Percentiles rank a stretch among this genome's conserved stretches.
phyloP scores from a whole-genome alignment of 2,113 vertebrate species.

The Nestor notabilis region DNA sequence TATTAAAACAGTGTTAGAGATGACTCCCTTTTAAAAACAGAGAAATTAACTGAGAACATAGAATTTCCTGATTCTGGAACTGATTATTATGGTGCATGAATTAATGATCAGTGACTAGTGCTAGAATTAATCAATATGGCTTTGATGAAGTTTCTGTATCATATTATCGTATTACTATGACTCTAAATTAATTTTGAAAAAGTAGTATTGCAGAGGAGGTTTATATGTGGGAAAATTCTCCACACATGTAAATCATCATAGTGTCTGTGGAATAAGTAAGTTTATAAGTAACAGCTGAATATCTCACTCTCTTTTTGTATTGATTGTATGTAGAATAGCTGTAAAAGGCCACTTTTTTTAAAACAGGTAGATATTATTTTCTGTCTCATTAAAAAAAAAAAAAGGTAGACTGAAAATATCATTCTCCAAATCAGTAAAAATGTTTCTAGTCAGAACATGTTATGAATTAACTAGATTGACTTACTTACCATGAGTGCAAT shows the following conservation, averaged over 20 bases:
- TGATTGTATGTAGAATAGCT: not conserved
- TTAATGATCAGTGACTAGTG: not conserved
- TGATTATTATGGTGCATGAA: not conserved
- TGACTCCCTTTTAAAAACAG: not conserved
- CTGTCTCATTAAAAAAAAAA: not conserved
- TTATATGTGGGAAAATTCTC: not conserved
- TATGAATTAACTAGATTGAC: not conserved
- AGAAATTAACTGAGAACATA: not conserved
- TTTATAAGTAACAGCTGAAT: not conserved
- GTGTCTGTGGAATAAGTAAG: not conserved
- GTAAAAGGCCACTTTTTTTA: not conserved
- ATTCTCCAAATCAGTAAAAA: not conserved
- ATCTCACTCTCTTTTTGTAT: not conserved
- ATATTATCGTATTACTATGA: not conserved
- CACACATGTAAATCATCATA: not conserved
- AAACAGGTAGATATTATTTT: not conserved
- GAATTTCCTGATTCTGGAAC: constrained; percentile 4
- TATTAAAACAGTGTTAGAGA: not conserved
- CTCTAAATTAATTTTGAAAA: not conserved
- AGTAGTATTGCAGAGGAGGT: not conserved
- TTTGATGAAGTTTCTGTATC: not conserved
- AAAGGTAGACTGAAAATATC: not conserved
- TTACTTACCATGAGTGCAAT: not conserved
- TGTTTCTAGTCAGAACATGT: not conserved
- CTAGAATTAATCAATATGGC: not conserved